These are phyloP conservation scores for Sinocyclocheilus rhinocerous DNA, from an alignment of 2,113 vertebrate species.

Conservation along the genomic window DNA sequence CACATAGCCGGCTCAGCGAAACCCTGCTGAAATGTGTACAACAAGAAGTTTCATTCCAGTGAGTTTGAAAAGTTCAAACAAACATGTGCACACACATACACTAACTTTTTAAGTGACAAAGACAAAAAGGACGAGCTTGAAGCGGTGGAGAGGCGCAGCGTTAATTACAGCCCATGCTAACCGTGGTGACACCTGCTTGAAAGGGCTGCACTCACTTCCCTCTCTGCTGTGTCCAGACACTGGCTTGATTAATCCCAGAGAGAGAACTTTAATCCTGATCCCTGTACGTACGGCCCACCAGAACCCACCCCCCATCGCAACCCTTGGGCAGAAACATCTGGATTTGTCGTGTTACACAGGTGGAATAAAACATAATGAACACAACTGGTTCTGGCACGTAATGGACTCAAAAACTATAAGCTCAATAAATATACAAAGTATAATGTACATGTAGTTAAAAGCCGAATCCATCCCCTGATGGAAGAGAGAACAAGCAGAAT, in stretches of 20 bases:
- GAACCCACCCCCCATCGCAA: conserved; percentile 48
- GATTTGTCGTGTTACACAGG: neutral
- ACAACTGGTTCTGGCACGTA: conserved; percentile 35
- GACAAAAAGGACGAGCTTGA: conserved; percentile 44
- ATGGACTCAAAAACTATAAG: neutral
- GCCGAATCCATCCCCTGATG: neutral
- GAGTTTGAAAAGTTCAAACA: neutral
- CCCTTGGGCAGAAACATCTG: conserved; percentile 43
- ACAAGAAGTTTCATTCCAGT: neutral
- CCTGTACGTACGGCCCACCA: conserved; percentile 45
- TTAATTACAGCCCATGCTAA: conserved; percentile 26
- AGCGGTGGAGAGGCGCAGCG: neutral
- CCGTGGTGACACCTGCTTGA: conserved; percentile 18
- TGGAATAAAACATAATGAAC: neutral
- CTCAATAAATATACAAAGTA: neutral
- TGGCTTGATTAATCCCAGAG: conserved; percentile 67
- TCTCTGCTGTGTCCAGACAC: conserved; percentile 35
- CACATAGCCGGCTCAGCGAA: conserved; percentile 24
- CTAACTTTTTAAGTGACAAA: conserved; percentile 28
- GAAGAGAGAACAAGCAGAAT: neutral
- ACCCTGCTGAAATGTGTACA: neutral
- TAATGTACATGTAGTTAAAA: neutral
- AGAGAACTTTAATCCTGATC: conserved; percentile 64
- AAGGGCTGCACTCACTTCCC: conserved; percentile 24
- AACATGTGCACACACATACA: neutral